Evolutionary conservation across 1,140 invertebrate genomes (phyloP), one percentile per base, ranked within the genome.

Genomic region (Hyposmocoma kahamanoa): DNA sequence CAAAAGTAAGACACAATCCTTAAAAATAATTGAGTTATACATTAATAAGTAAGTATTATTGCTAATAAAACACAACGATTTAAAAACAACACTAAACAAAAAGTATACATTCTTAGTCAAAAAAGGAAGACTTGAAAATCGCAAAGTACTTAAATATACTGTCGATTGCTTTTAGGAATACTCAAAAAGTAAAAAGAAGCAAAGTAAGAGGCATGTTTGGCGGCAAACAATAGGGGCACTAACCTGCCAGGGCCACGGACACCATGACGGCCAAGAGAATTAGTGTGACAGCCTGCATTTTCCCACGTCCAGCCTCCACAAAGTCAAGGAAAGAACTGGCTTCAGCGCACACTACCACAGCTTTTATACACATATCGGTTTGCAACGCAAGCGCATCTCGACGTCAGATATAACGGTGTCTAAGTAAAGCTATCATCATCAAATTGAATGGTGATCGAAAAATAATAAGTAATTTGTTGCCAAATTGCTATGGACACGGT

Each of bases 191-290:
- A 28, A 28, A 28, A 11, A 28, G 24, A 6, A 11, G 11, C 24
- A 28, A 6, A 6, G 11, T 6, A 28, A 6, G 24, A 28, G 11
- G n/a, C n/a, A n/a, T n/a, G n/a, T n/a, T n/a, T 53, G 46, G 56
- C 53, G 53, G 58, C 61, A 80, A 79, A 82, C 75, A 77, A 58
- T 46, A 53, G 44, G 76, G 74, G 74, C 77, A 84, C 81, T 84
- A 81, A 83, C 81, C 81, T 83, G 79, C 81, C 20, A 74, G 50
- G 41, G 68, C 71, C 62, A 76, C 62, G 63, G 72, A 62, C 54
- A 73, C 58, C 46, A 78, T 42, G 32, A 69, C 72, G 46, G 62
- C 66, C 30, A 82, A 56, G 44, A 78, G 45, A 43, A 81, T 49
- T 36, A 84, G 34, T 36, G 62, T 74, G 39, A 63, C 26, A 51